A percentile compares a stretch with the other conserved stretches of the same genome.
Conservation (phyloP, 2,888 invertebrate species). For the Archaeoteleia sp. region DNA sequence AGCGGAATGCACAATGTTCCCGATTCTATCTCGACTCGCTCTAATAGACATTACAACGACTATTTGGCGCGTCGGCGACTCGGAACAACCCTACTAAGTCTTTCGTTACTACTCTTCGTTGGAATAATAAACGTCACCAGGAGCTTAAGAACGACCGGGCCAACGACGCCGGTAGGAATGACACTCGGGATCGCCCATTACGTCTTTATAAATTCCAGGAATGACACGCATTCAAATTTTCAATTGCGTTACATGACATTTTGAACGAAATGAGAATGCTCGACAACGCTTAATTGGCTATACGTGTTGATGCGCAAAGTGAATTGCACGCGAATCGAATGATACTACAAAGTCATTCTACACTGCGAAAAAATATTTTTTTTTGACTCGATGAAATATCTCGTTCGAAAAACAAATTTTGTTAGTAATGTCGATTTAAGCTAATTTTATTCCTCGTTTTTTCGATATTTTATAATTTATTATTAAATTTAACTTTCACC, state of each 20-base stretch:
- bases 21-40: slow-evolving; percentile 35
- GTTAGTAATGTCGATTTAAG: too few species aligned
- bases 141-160: slow-evolving; percentile 27
- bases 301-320: slow-evolving; percentile 2
- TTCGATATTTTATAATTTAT: too few species aligned
- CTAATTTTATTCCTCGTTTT: too few species aligned
- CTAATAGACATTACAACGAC: slow-evolving; percentile 50
- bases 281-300: slow-evolving; percentile 13
- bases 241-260: slow-evolving; percentile 37
- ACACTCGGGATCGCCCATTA: slow-evolving; percentile 33
- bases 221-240: slow-evolving; percentile 37
- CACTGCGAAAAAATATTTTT: background rate
- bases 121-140: slow-evolving; percentile 45
- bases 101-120: slow-evolving; percentile 50
- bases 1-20: slow-evolving; percentile 26
- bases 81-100: slow-evolving; percentile 52
- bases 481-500: too few species aligned
- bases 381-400: slow-evolving; percentile 2
- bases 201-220: slow-evolving; percentile 47
- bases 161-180: slow-evolving; percentile 28
- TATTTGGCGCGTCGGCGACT: slow-evolving; percentile 53
- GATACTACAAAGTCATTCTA: too few species aligned
- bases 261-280: slow-evolving; percentile 14
- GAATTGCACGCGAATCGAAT: background rate
- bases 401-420: too few species aligned